Conservation (phyloP, 2,888 invertebrate species). For the Plebejus argus region DNA sequence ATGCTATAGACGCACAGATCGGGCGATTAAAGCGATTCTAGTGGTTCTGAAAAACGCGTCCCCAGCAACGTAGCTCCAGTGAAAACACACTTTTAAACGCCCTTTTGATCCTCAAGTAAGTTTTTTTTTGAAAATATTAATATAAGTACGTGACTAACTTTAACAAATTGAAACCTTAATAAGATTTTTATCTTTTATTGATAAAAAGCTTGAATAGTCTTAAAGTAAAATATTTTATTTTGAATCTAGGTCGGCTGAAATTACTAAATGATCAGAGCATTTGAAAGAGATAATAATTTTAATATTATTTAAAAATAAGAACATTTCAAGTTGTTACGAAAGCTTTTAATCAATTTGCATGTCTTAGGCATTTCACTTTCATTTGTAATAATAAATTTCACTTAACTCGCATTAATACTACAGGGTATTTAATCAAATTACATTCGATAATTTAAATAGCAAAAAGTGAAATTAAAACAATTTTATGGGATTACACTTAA, state of each 20-base stretch:
- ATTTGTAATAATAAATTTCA: constrained; percentile 11
- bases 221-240: neutral
- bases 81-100: too few species aligned
- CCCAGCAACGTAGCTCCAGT: too few species aligned
- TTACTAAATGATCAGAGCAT: neutral
- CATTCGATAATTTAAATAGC: too few species aligned
- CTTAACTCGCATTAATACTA: neutral
- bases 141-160: too few species aligned
- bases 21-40: too few species aligned
- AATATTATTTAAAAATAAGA: neutral
- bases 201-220: too few species aligned
- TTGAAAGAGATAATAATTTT: neutral
- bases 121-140: too few species aligned
- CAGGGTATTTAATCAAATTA: neutral
- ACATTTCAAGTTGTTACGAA: constrained; percentile 6
- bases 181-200: too few species aligned
- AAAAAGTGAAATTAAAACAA: neutral
- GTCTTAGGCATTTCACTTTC: neutral
- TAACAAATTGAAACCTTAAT: too few species aligned
- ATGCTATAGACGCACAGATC: too few species aligned
- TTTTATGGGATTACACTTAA: neutral
- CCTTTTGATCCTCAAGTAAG: too few species aligned
- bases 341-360: constrained; percentile 17
- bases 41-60: too few species aligned
- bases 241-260: neutral